These are phyloP conservation scores for Malurus alboscapulatus DNA, from an alignment of 2,113 vertebrate genomes.

Conservation along the genomic window DNA sequence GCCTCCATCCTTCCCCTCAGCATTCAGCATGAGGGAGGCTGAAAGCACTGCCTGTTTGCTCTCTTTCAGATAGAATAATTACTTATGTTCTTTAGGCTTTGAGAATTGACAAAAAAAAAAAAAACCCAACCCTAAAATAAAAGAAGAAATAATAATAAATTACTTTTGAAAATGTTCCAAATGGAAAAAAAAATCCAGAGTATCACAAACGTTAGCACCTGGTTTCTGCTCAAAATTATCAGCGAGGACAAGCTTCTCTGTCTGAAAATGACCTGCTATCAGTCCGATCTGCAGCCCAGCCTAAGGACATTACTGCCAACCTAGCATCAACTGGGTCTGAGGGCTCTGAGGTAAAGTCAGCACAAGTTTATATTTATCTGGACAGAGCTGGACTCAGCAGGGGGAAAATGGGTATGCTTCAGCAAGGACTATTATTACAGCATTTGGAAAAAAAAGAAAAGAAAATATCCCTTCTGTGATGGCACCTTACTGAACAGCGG, in stretches of 20 bases:
- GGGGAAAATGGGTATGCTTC: not conserved
- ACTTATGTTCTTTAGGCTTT: not conserved
- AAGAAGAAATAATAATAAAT: not conserved
- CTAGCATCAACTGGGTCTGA: not conserved
- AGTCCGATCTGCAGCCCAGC: not conserved
- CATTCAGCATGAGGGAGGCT: not conserved
- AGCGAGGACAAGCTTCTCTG: not conserved
- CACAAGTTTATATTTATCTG: not conserved
- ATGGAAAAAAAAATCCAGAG: not conserved
- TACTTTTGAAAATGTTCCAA: not conserved
- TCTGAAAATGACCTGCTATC: not conserved
- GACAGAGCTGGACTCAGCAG: not conserved
- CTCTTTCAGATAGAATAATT: not conserved
- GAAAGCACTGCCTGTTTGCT: not conserved
- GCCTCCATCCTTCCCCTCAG: not conserved
- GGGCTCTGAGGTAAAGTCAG: not conserved
- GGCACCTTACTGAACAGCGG: not conserved
- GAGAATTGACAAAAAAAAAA: rapidly evolving
- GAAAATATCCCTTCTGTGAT: not conserved
- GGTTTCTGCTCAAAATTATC: not conserved
- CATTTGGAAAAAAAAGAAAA: not conserved
- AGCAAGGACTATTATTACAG: not conserved
- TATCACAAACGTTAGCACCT: not conserved
- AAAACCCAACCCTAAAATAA: not conserved
- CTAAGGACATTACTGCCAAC: not conserved